Conservation (phyloP, 2,888 invertebrate genomes). For the Diaphora mendica region DNA sequence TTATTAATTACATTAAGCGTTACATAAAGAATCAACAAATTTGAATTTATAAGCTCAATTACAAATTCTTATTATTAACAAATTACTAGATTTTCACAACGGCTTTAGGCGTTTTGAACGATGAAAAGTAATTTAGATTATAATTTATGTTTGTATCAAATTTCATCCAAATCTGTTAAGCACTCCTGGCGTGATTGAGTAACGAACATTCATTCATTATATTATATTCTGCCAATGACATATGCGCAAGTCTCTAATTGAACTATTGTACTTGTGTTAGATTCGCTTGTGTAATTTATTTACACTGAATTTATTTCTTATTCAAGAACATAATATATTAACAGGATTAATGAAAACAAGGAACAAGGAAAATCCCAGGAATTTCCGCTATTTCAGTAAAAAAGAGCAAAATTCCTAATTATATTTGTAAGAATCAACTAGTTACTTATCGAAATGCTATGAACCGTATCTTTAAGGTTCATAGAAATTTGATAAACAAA, state of each 20-base stretch:
- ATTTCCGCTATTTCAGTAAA: background rate
- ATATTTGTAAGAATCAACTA: background rate
- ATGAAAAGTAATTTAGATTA: too few species aligned
- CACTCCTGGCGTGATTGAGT: too few species aligned
- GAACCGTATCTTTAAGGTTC: background rate
- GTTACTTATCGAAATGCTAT: background rate
- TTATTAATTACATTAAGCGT: background rate
- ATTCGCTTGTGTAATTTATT: background rate
- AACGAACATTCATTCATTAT: too few species aligned
- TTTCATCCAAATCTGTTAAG: too few species aligned
- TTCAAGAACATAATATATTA: background rate
- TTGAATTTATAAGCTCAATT: too few species aligned
- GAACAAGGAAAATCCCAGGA: background rate
- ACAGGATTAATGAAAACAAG: background rate
- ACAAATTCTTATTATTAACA: too few species aligned
- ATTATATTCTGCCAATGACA: background rate
- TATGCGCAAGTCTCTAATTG: background rate
- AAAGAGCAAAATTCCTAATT: background rate
- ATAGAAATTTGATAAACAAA: background rate
- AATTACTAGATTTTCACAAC: too few species aligned
- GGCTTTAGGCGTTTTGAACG: too few species aligned
- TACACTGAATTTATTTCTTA: background rate
- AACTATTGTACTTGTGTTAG: background rate
- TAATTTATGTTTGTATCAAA: too few species aligned
- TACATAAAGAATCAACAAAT: background rate